Evolutionary conservation across 2,888 invertebrate genomes (phyloP).

Genomic region (Pecten maximus): DNA sequence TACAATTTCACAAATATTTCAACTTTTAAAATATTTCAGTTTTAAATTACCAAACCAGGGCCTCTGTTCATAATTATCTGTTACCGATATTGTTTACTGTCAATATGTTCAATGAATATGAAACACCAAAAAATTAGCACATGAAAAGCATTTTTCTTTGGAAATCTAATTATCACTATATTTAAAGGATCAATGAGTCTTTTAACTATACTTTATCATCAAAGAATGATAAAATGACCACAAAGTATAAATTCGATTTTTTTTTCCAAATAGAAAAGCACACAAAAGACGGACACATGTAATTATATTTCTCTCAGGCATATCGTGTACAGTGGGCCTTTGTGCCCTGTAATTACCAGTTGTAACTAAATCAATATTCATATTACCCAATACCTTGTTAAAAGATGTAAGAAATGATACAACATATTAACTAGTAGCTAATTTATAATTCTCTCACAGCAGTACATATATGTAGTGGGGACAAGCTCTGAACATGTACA

Average conservation of each 20-base stretch:
- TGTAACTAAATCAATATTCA: conserved; percentile 16
- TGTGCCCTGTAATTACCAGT: conserved; percentile 16
- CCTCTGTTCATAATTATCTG: neutral
- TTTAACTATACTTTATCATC: conserved; percentile 1
- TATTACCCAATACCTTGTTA: neutral
- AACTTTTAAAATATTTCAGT: neutral
- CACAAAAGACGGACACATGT: conserved; percentile 11
- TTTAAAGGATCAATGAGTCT: conserved; percentile 19
- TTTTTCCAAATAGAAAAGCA: conserved; percentile 10
- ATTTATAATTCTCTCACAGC: conserved; percentile 29
- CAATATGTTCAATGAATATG: neutral
- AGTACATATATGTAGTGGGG: neutral
- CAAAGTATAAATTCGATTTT: conserved; percentile 27
- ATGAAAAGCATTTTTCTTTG: conserved; percentile 33
- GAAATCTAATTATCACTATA: conserved; percentile 19
- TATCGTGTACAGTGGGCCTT: neutral
- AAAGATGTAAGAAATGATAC: conserved; percentile 35
- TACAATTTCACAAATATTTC: neutral
- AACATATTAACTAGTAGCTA: conserved; percentile 33
- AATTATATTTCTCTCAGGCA: conserved; percentile 17
- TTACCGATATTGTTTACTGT: neutral
- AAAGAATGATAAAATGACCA: conserved; percentile 19
- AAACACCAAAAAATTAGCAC: neutral
- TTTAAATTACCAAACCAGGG: neutral
- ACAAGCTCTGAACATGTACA: neutral